Evolutionary conservation across 2,113 vertebrate species (phyloP).

Genomic region (Chaetodon auriga): DNA sequence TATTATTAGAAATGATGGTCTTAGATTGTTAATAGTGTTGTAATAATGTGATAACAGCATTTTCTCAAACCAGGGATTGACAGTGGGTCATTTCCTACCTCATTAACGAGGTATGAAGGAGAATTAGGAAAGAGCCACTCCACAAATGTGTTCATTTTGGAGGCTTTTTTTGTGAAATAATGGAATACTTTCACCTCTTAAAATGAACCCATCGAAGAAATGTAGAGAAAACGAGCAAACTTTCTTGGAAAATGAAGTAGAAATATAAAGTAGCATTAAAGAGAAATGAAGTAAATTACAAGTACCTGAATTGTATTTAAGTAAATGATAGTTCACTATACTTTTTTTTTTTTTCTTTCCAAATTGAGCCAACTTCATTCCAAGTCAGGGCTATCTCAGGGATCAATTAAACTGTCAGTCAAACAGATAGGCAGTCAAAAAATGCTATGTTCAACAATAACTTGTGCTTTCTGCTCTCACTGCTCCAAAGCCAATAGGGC

Average conservation of each 20-base stretch:
- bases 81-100: not conserved
- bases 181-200: not conserved
- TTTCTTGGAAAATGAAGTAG: not conserved
- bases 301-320: no score
- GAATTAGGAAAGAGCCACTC: not conserved
- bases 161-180: not conserved
- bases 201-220: not conserved
- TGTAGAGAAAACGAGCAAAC: not conserved
- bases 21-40: not conserved
- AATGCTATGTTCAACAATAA: no score
- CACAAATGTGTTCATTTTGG: not conserved
- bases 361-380: no score
- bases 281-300: not conserved
- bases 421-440: no score
- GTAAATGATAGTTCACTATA: no score
- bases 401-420: no score
- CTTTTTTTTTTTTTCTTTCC: no score
- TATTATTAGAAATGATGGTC: not conserved
- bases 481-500: no score
- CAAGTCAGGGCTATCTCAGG: no score
- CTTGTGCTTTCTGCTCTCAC: no score
- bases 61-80: not conserved
- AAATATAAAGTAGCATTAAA: not conserved
- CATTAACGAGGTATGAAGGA: not conserved
- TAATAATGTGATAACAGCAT: not conserved